phyloP scores from a whole-genome alignment of 1,140 invertebrate species.

The Agrilus planipennis region DNA sequence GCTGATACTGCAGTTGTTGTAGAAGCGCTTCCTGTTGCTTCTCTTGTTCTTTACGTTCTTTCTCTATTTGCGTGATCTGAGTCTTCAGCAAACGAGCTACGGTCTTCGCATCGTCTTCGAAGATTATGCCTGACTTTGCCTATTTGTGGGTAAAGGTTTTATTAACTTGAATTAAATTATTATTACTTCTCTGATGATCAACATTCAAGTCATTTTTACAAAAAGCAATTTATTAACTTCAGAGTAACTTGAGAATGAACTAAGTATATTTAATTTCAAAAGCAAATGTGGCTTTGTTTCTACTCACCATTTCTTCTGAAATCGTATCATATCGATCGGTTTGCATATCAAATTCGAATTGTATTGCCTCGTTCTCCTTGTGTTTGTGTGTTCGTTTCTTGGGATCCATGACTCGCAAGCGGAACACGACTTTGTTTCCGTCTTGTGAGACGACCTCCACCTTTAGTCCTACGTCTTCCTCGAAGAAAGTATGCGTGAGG shows the following conservation, averaged over 20 bases:
- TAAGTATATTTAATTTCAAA: too few species aligned
- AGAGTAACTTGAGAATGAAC: too few species aligned
- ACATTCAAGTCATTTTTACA: too few species aligned
- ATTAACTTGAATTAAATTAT: not conserved
- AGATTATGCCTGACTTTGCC: conserved; percentile 77
- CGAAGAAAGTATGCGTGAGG: conserved; percentile 93
- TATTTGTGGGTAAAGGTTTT: conserved; percentile 16
- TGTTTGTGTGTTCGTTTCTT: conserved; percentile 92
- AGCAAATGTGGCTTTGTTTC: not conserved
- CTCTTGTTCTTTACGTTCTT: conserved; percentile 43
- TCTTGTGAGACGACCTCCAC: conserved; percentile 69
- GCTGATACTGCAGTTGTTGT: conserved; percentile 49
- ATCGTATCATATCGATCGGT: conserved; percentile 90
- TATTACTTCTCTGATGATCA: not conserved
- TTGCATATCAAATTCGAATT: conserved; percentile 95
- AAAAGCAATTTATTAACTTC: too few species aligned
- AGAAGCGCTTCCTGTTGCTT: conserved; percentile 34
- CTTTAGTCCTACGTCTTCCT: conserved; percentile 88
- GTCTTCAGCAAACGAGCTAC: conserved; percentile 80
- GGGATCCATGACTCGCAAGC: conserved; percentile 89
- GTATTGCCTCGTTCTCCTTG: conserved; percentile 98
- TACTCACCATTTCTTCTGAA: conserved; percentile 81
- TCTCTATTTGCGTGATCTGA: conserved; percentile 54
- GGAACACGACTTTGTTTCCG: conserved; percentile 66
- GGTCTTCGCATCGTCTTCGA: conserved; percentile 81